Conservation (phyloP, 2,113 vertebrate species). For the Megaceryle torquata region DNA sequence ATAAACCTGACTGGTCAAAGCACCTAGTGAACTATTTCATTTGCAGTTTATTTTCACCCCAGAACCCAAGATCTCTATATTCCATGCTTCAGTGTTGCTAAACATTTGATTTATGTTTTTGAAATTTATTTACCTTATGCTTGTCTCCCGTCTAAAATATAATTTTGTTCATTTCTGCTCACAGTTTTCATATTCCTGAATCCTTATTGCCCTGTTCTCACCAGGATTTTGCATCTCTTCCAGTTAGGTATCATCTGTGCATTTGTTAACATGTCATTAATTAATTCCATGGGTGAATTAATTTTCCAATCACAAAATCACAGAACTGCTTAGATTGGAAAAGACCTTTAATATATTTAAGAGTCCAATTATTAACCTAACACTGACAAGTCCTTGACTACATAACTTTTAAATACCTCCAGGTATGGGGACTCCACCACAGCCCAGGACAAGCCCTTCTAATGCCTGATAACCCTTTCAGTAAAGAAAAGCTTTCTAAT, state of each 20-base stretch:
- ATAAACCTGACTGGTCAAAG: background rate
- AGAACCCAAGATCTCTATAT: background rate
- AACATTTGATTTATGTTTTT: background rate
- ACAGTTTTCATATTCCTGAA: background rate
- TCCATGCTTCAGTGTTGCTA: background rate
- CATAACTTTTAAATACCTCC: too few relatives aligned
- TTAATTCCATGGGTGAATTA: background rate
- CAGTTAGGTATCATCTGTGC: background rate
- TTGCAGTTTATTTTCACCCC: background rate
- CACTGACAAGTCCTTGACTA: too few relatives aligned
- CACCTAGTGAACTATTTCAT: background rate
- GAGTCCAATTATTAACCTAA: too few relatives aligned
- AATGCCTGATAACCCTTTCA: too few relatives aligned
- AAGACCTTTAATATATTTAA: too few relatives aligned
- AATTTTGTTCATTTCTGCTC: background rate
- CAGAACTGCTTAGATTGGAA: too few relatives aligned
- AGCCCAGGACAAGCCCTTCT: too few relatives aligned
- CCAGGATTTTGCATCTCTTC: background rate
- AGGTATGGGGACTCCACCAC: too few relatives aligned
- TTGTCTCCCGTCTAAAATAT: background rate
- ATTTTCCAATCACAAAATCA: background rate
- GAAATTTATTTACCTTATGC: background rate
- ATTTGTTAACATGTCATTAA: background rate
- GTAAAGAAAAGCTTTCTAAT: too few relatives aligned
- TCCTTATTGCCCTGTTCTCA: background rate